Evolutionary conservation across 2,113 vertebrate species (phyloP).

Genomic region (Mandrillus leucophaeus): DNA sequence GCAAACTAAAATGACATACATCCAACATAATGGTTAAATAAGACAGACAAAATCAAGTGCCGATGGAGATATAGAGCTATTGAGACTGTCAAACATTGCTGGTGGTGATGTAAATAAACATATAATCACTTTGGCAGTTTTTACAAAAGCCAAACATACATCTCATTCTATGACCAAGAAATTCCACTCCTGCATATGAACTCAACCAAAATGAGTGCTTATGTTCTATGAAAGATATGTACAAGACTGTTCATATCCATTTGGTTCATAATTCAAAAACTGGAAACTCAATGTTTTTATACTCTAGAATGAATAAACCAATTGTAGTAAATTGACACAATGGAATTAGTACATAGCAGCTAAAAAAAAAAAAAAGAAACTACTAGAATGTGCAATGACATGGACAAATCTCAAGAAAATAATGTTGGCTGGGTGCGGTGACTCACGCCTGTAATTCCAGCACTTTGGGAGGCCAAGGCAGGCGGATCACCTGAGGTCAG

Average conservation of each 20-base stretch:
- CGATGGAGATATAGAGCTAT: neutral
- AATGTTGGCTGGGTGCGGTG: neutral
- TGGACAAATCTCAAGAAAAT: neutral
- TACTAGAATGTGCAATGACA: neutral
- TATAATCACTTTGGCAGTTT: neutral
- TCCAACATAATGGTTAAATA: neutral
- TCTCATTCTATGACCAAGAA: neutral
- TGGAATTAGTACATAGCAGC: neutral
- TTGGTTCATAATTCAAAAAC: neutral
- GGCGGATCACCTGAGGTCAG: too few relatives aligned
- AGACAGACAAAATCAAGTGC: neutral
- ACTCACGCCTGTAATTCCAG: too few relatives aligned
- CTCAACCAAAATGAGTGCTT: neutral
- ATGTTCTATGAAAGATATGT: neutral
- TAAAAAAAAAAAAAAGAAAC: neutral
- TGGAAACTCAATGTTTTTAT: neutral
- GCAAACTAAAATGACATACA: neutral
- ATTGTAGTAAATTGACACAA: neutral
- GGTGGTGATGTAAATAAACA: neutral
- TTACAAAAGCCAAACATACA: neutral
- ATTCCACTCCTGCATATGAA: neutral
- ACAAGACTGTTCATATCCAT: neutral
- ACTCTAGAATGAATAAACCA: neutral
- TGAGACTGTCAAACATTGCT: neutral
- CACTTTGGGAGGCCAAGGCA: too few relatives aligned